Evolutionary conservation across 2,888 invertebrate genomes (phyloP).

Genomic region (Cordylochernes scorpioides): DNA sequence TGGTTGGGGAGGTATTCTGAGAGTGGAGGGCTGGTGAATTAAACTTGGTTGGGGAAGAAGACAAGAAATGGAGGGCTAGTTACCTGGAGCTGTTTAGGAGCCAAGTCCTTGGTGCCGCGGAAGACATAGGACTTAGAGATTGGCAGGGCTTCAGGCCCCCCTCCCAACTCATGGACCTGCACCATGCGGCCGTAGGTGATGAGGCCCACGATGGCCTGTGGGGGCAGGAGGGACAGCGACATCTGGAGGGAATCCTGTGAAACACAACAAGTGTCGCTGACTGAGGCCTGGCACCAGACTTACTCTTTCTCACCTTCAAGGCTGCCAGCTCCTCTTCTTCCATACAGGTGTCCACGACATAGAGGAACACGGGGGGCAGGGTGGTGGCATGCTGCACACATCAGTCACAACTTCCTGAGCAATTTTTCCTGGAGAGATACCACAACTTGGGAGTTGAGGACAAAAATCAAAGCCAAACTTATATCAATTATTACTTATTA

Average conservation of each 20-base stretch:
- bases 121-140: slow-evolving; percentile 92
- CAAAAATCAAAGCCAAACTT: too few species aligned
- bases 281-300: too few species aligned
- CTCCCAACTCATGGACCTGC: slow-evolving; percentile 74
- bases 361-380: slow-evolving; percentile 79
- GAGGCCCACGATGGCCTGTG: slow-evolving; percentile 77
- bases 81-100: slow-evolving; percentile 85
- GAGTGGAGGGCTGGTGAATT: too few species aligned
- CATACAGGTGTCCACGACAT: slow-evolving; percentile 91
- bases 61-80: slow-evolving; percentile 31
- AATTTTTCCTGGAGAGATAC: too few species aligned
- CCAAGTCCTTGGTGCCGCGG: slow-evolving; percentile 85
- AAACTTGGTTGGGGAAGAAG: too few species aligned
- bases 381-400: slow-evolving; percentile 45
- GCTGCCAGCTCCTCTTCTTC: slow-evolving; percentile 89
- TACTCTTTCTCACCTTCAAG: slow-evolving; percentile 33
- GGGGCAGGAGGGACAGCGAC: slow-evolving; percentile 77
- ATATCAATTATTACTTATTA: too few species aligned
- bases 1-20: too few species aligned
- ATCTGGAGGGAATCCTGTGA: slow-evolving; percentile 61
- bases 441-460: too few species aligned
- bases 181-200: slow-evolving; percentile 98
- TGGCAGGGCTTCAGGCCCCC: too few species aligned
- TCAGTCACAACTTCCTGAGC: too few species aligned
- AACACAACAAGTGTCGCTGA: slow-evolving; percentile 4